Base-by-base conservation (phyloP, 2,888 invertebrate species). In the Megalurothrips usitatus region DNA sequence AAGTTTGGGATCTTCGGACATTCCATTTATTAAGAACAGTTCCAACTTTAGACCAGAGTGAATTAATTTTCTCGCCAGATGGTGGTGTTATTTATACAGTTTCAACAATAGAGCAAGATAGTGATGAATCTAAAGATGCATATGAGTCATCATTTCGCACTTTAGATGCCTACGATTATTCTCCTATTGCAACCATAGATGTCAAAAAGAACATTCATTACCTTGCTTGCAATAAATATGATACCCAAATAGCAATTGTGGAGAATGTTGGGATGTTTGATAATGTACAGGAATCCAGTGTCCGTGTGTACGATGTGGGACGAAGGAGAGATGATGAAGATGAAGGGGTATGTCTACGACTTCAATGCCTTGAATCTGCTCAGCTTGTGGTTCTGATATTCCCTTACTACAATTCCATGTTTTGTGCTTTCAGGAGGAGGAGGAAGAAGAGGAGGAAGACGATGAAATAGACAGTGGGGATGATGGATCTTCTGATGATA, bases 1-100 rank as follows among this genome's bases (percentile, higher is more conserved):
- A 99, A 91, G 96, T 99, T 81, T 99, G 99, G 99, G 99, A 99
- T 87, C 88, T 99, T 47, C 89, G 99, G 84, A 98, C 97, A 78
- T 98, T 96, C 87, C 96, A 97, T 86, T 88, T 99, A 78, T 88
- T 99, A 58, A 92, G 97, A 86, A 98, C 98, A 0, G 98, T 99
- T 80, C 96, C 98, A 0, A 93, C 94, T 0, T 89, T 99, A 83
- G 97, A 98, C 86, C 96, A 97, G 86, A 96, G 96, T 85, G 92
- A 92, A 86, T 92, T 98, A 9, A 91, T 93, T 82, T 99, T 99
- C 88, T 97, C 96, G 82, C 93, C 95, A 3, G 90, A 93, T 81
- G 95, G 94, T 84, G 93, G 93, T 84, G 94, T 96, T 48, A 92
- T 99, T 82, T 99, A 97, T 88, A 96, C 97, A 19, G 92, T 94